Evolutionary conservation across 2,113 vertebrate species (phyloP).

Genomic region (Bettongia penicillata): DNA sequence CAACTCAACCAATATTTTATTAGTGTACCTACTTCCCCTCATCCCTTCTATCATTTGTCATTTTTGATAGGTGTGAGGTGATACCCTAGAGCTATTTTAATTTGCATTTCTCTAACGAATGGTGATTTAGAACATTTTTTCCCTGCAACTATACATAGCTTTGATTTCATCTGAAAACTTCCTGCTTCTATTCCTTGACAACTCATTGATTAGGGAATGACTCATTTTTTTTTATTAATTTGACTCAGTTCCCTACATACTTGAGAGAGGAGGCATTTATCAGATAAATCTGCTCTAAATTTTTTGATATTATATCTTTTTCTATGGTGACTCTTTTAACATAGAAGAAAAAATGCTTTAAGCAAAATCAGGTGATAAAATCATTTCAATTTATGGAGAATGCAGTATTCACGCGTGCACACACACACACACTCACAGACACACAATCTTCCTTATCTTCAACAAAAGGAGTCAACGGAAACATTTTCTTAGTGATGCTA

Average conservation of each 20-base stretch:
- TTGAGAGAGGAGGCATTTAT: too few relatives aligned
- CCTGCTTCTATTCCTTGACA: not conserved
- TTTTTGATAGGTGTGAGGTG: not conserved
- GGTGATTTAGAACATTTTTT: not conserved
- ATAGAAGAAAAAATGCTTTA: too few relatives aligned
- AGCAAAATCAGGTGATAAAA: too few relatives aligned
- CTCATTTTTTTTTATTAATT: not conserved
- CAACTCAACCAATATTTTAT: not conserved
- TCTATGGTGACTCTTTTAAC: too few relatives aligned
- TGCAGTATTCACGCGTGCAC: too few relatives aligned
- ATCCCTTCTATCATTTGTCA: too few relatives aligned
- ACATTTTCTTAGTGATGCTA: not conserved
- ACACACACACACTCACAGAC: too few relatives aligned
- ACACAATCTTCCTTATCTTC: not conserved
- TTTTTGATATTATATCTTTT: too few relatives aligned
- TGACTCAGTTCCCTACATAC: not conserved
- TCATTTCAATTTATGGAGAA: too few relatives aligned
- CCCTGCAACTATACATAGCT: not conserved
- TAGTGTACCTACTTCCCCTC: not conserved
- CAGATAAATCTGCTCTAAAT: too few relatives aligned
- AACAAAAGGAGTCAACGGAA: not conserved
- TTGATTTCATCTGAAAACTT: not conserved
- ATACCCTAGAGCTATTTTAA: not conserved
- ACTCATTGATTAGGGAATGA: not conserved
- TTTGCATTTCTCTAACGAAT: not conserved